phyloP scores from a whole-genome alignment of 53 echinoderm and acorn worm genomes.

The Temnopleurus reevesii region DNA sequence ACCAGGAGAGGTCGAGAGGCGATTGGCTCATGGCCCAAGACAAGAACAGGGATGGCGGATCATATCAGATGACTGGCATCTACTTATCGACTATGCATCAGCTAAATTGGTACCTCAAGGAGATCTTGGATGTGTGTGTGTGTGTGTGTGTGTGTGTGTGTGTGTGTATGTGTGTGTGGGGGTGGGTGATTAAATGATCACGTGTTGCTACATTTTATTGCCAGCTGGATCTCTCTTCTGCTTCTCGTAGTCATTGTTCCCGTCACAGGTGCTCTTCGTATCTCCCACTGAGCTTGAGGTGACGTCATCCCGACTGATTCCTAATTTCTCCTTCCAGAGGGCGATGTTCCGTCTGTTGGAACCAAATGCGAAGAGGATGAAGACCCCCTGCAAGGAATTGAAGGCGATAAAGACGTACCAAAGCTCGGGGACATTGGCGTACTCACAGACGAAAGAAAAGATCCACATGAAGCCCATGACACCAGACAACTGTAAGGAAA shows the following conservation, averaged over 20 bases:
- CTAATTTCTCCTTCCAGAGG: conserved; percentile 54
- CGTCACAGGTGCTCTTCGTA: background rate
- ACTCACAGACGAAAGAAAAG: conserved; percentile 48
- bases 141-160: too few relatives aligned
- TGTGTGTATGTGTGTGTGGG: too few relatives aligned
- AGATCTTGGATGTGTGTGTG: too few relatives aligned
- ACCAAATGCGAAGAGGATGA: conserved; percentile 58
- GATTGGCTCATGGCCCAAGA: too few relatives aligned
- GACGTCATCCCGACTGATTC: background rate
- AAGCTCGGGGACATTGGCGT: conserved; percentile 45
- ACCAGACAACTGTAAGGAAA: conserved; percentile 59
- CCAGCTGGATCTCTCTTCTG: background rate
- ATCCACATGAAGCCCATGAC: conserved; percentile 72
- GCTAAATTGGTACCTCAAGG: too few relatives aligned
- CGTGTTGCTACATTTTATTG: background rate
- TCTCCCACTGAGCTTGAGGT: background rate
- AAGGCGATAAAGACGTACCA: conserved; percentile 65
- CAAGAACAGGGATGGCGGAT: too few relatives aligned
- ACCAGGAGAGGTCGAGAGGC: too few relatives aligned
- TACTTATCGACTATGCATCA: too few relatives aligned
- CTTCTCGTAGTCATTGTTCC: background rate
- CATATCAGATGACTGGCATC: too few relatives aligned
- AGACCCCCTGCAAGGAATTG: conserved; percentile 65
- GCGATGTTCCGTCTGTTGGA: conserved; percentile 56
- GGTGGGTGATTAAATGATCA: too few relatives aligned